Evolutionary conservation across 2,888 invertebrate genomes (phyloP).

Genomic region (Heteromyza rotundicornis): DNA sequence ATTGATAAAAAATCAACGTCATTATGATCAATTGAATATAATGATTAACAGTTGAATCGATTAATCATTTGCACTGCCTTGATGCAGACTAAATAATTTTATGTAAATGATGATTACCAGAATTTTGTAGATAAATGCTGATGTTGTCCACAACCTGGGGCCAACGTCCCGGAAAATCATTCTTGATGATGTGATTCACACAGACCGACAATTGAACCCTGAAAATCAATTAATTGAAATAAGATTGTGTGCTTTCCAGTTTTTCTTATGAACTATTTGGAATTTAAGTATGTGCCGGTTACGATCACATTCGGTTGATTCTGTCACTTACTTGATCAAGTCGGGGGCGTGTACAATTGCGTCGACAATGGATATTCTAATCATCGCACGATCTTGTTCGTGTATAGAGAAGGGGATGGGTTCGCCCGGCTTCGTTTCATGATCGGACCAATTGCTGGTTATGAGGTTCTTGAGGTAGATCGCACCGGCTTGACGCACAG

Average conservation of each 20-base stretch:
- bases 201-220: slow-evolving; percentile 92
- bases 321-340: slow-evolving; percentile 69
- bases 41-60: background rate
- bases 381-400: slow-evolving; percentile 93
- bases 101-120: slow-evolving; percentile 61
- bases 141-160: slow-evolving; percentile 96
- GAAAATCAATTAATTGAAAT: too few relatives aligned
- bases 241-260: slow-evolving; percentile 29
- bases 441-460: slow-evolving; percentile 86
- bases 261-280: background rate
- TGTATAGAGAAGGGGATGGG: slow-evolving; percentile 86
- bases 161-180: slow-evolving; percentile 96
- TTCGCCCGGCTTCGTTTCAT: slow-evolving; percentile 75
- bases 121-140: slow-evolving; percentile 88
- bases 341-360: slow-evolving; percentile 94
- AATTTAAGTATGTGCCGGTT: background rate
- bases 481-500: slow-evolving; percentile 93
- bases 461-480: slow-evolving; percentile 96
- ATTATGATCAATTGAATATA: background rate
- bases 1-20: background rate
- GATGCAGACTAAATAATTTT: background rate
- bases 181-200: slow-evolving; percentile 90
- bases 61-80: too few relatives aligned
- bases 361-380: slow-evolving; percentile 93
- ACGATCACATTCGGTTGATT: background rate